Conservation (phyloP, 1,140 invertebrate species). For the Bombus polaris region DNA sequence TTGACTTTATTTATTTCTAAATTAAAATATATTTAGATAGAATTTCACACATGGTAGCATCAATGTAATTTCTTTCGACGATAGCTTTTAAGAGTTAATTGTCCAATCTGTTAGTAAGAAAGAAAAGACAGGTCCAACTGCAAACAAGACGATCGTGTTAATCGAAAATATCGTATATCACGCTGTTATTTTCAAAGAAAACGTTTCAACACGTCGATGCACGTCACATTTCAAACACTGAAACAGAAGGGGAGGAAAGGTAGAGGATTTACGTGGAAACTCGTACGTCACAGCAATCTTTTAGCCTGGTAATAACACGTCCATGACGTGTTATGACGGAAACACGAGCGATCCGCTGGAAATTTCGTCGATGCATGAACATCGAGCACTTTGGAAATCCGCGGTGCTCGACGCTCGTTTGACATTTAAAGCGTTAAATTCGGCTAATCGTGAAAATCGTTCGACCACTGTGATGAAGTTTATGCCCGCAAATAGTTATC, state of each 20-base stretch:
- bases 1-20: not conserved
- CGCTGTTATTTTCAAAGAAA: not conserved
- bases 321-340: not conserved
- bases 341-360: not conserved
- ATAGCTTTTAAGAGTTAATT: not conserved
- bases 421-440: conserved; percentile 35
- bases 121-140: not conserved
- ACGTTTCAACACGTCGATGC: conserved; percentile 29
- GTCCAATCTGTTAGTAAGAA: conserved; percentile 27
- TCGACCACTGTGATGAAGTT: not conserved
- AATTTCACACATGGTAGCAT: not conserved
- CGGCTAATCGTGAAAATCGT: conserved; percentile 17
- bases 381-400: not conserved
- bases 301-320: not conserved
- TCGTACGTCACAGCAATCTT: conserved; percentile 7
- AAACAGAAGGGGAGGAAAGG: not conserved
- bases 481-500: not conserved
- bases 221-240: conserved; percentile 23
- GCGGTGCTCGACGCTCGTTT: not conserved
- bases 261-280: not conserved
- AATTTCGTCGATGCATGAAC: conserved; percentile 9
- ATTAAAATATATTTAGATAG: not conserved
- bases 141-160: conserved; percentile 22
- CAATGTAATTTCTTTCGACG: not conserved
- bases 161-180: not conserved